Evolutionary conservation across 2,113 vertebrate species (phyloP), one percentile per base, ranked within the genome.

Genomic region (Crotalus tigris): DNA sequence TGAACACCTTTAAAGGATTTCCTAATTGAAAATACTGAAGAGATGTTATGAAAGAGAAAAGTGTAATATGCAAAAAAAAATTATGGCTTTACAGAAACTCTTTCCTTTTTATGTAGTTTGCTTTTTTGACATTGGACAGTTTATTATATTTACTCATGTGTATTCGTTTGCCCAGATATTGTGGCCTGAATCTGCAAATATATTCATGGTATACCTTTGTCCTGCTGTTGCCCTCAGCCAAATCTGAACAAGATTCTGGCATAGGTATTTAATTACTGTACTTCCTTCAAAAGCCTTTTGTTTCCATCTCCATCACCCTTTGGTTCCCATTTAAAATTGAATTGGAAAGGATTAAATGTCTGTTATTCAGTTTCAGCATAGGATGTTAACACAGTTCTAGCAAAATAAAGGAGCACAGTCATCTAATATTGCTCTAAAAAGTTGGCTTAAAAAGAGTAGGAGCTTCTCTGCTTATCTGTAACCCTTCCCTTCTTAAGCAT

Each of bases 241-340:
- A 85, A 24, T 90, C 10, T 33, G 3, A 44, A 75, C 88, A 94
- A 59, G 85, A 92, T 49, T 88, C 49, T 90, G 55, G 81, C 13
- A 33, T 46, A 59, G 92, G 88, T 86, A 87, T 90, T 95, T 96
- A 91, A 91, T 91, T 95, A 94, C 15, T 88, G 88, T 91, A 26
- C 64, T 61, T 87, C 5, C 49, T 96, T 90, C 75, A 90, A 93
- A 64, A 58, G 49, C 55, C 5, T 90, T 93, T 93, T 93, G 88
- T 93, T 89, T 90, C 46, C 92, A 86, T 64, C 75, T 29, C 12
- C 53, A 23, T 89, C 55, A 61, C 75, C 57, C 55, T 93, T 93
- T 53, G 57, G 88, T 90, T 93, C 75, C 88, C 87, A 81, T 15
- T 95, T 96, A 44, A 90, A 94, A 85, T 53, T 94, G 75, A 95